Evolutionary conservation across 2,113 vertebrate species (phyloP).

Genomic region (Arothron firmamentum): DNA sequence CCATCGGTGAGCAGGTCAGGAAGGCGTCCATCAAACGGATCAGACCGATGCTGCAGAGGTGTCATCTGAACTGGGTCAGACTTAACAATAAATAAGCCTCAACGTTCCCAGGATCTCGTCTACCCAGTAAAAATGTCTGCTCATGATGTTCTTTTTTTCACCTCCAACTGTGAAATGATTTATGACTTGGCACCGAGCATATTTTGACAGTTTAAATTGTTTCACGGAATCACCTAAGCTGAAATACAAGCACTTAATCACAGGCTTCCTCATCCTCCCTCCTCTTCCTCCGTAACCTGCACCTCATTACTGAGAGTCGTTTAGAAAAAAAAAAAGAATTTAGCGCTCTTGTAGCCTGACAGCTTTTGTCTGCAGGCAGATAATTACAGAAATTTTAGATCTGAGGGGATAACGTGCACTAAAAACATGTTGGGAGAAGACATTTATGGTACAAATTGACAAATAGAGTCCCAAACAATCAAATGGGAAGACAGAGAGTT

Average conservation of each 20-base stretch:
- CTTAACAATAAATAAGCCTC: conserved; percentile 21
- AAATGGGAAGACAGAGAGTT: not conserved
- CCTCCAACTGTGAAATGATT: conserved; percentile 35
- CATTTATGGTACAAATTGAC: not conserved
- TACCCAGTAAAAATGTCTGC: conserved; percentile 5
- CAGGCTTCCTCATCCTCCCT: conserved; percentile 1
- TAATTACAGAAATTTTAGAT: not conserved
- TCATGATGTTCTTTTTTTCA: conserved; percentile 32
- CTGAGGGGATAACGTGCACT: not conserved
- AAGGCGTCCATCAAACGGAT: no score
- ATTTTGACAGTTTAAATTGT: conserved; percentile 22
- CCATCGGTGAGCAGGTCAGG: no score
- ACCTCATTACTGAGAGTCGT: not conserved
- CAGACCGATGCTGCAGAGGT: no score
- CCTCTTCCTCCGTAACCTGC: not conserved
- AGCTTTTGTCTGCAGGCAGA: not conserved
- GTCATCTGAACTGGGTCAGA: no score
- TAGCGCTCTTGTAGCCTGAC: not conserved
- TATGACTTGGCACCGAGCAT: not conserved
- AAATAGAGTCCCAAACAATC: not conserved
- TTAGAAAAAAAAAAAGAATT: not conserved
- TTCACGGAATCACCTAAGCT: conserved; percentile 11
- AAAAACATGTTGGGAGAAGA: not conserved
- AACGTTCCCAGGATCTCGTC: conserved; percentile 15
- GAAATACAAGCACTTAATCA: conserved; percentile 17